These are phyloP conservation scores for Papilio gigon DNA, from an alignment of 2,888 invertebrate species.

Conservation along the genomic window DNA sequence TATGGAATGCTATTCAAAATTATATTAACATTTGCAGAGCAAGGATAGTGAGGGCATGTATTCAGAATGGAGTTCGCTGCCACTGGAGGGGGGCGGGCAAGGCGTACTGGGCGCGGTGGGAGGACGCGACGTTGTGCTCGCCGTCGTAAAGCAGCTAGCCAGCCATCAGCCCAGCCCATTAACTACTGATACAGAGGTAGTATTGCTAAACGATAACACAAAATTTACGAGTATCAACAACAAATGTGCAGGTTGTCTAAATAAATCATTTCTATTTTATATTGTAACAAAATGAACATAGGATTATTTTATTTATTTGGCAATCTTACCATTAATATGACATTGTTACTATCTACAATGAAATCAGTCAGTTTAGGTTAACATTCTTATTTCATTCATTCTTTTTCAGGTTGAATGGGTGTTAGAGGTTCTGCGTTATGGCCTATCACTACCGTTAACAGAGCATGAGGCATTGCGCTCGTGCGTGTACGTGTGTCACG, in stretches of 20 bases:
- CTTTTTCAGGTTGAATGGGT: slow-evolving; percentile 91
- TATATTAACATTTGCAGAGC: slow-evolving; percentile 69
- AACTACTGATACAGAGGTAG: slow-evolving; percentile 91
- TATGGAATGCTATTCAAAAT: slow-evolving; percentile 38
- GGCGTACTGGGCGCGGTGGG: slow-evolving; percentile 92
- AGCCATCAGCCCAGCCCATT: slow-evolving; percentile 93
- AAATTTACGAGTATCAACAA: not conserved
- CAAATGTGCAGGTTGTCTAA: not conserved
- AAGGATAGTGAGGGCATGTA: slow-evolving; percentile 89
- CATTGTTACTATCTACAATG: too few relatives aligned
- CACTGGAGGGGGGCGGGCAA: slow-evolving; percentile 86
- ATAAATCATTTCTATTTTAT: too few relatives aligned
- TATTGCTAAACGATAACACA: not conserved
- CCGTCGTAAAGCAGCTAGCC: slow-evolving; percentile 90
- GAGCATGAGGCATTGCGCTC: slow-evolving; percentile 98
- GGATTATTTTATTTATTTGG: too few relatives aligned
- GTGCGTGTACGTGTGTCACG: slow-evolving; percentile 98
- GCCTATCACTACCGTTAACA: slow-evolving; percentile 92
- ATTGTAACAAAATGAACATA: too few relatives aligned
- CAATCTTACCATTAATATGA: too few relatives aligned
- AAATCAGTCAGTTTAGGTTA: too few relatives aligned
- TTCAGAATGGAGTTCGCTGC: slow-evolving; percentile 91
- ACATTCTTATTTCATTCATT: too few relatives aligned
- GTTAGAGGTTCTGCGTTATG: slow-evolving; percentile 94
- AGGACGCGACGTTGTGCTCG: slow-evolving; percentile 90